Percentiles rank a stretch among this genome's conserved stretches.
Evolutionary conservation across 2,797 vertebrate species (phyloP).

Genomic region (Florisuga fusca): DNA sequence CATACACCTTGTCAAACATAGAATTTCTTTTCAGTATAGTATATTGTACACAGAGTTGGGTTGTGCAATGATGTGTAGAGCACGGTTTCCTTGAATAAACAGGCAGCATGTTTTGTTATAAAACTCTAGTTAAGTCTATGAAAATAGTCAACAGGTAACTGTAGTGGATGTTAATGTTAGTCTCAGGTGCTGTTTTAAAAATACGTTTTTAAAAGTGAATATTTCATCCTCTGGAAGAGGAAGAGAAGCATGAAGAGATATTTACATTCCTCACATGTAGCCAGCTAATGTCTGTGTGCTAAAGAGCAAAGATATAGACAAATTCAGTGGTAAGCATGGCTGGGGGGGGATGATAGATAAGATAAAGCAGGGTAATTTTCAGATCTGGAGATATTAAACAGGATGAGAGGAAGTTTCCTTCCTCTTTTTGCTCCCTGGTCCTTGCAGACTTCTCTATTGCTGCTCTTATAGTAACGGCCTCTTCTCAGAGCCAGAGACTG

Average conservation of each 20-base stretch:
- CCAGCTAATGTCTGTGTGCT: background rate
- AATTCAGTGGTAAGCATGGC: background rate
- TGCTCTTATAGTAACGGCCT: background rate
- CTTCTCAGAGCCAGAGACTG: background rate
- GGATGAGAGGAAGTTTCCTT: background rate
- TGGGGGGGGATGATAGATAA: rapidly evolving
- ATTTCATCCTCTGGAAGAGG: background rate
- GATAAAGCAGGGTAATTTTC: background rate
- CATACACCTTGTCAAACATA: background rate
- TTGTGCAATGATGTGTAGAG: background rate
- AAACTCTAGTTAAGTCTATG: background rate
- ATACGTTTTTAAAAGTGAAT: background rate
- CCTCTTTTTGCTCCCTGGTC: background rate
- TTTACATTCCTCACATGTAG: background rate
- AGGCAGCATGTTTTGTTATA: background rate
- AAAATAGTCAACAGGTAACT: background rate
- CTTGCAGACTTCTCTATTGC: background rate
- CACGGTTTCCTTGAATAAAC: background rate
- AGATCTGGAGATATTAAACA: background rate
- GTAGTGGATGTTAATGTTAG: background rate
- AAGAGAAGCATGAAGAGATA: background rate
- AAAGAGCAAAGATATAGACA: background rate
- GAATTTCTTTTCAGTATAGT: background rate
- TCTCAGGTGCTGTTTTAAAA: background rate
- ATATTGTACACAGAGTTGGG: background rate